A percentile compares a stretch with the other conserved stretches of the same genome.
Conservation (phyloP, 2,888 invertebrate species). For the Andricus curvator region DNA sequence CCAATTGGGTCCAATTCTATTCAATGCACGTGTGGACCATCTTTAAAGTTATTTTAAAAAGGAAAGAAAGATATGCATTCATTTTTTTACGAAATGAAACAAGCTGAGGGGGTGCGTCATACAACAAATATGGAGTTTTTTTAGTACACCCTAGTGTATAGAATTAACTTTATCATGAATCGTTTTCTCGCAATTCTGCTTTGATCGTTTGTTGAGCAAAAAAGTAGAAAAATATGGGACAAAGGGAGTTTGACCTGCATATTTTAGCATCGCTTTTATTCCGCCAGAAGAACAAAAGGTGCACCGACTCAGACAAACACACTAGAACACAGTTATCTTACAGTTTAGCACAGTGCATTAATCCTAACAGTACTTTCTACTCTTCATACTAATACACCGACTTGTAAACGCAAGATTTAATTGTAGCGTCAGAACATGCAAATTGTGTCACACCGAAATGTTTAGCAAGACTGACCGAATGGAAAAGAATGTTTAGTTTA, state of each 20-base stretch:
- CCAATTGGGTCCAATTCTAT: too few species aligned
- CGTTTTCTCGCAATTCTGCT: background rate
- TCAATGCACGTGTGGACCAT: too few species aligned
- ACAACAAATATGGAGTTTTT: too few species aligned
- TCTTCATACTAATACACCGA: slow-evolving; percentile 49
- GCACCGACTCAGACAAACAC: slow-evolving; percentile 22
- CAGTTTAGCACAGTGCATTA: slow-evolving; percentile 46
- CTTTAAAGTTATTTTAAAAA: too few species aligned
- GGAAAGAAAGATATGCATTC: too few species aligned
- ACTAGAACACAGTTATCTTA: slow-evolving; percentile 56
- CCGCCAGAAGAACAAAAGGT: slow-evolving; percentile 26
- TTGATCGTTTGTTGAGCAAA: slow-evolving; percentile 9
- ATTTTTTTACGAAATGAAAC: too few species aligned
- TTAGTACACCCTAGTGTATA: too few species aligned
- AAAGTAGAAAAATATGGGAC: slow-evolving; percentile 10
- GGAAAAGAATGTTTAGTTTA: background rate
- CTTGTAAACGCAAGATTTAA: background rate
- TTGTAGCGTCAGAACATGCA: background rate
- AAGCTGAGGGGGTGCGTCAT: too few species aligned
- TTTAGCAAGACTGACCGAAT: background rate
- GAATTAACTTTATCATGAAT: background rate
- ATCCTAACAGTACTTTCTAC: slow-evolving; percentile 64
- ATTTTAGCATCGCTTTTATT: slow-evolving; percentile 34
- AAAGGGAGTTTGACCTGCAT: slow-evolving; percentile 35
- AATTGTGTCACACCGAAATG: background rate